A percentile compares a stretch with the other conserved stretches of the same genome.
These are phyloP conservation scores for Papilio glaucus DNA, from an alignment of 1,140 invertebrate species.

Conservation along the genomic window DNA sequence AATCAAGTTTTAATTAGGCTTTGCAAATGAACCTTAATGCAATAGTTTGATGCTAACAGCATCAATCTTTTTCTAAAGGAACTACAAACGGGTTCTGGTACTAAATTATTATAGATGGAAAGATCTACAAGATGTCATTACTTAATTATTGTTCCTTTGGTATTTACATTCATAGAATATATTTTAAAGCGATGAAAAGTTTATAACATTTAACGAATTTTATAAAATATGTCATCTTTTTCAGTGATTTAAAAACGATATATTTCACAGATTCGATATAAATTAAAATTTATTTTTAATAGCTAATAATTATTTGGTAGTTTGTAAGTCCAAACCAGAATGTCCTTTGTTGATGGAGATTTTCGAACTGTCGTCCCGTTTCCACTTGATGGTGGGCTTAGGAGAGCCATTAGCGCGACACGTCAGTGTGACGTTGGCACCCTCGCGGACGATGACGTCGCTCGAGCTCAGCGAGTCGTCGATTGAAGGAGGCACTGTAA, in stretches of 20 bases:
- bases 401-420: slow-evolving; percentile 96
- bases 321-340: slow-evolving; percentile 84
- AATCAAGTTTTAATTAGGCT: slow-evolving; percentile 40
- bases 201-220: too few relatives aligned
- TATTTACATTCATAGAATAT: too few relatives aligned
- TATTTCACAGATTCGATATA: background rate
- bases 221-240: slow-evolving; percentile 87
- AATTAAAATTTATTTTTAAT: slow-evolving; percentile 5
- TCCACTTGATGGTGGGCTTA: slow-evolving; percentile 94
- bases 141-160: too few relatives aligned
- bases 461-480: slow-evolving; percentile 94
- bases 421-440: slow-evolving; percentile 92
- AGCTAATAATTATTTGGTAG: slow-evolving; percentile 46
- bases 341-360: slow-evolving; percentile 93
- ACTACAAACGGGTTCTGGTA: too few relatives aligned
- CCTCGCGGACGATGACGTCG: slow-evolving; percentile 95
- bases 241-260: slow-evolving; percentile 28
- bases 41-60: too few relatives aligned
- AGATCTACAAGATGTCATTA: too few relatives aligned
- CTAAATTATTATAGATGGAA: too few relatives aligned
- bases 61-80: too few relatives aligned
- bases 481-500: slow-evolving; percentile 94
- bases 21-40: too few relatives aligned
- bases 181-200: too few relatives aligned
- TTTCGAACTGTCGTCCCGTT: slow-evolving; percentile 92